Base-by-base conservation (phyloP, 2,797 vertebrate species). In the Lepus townsendii region DNA sequence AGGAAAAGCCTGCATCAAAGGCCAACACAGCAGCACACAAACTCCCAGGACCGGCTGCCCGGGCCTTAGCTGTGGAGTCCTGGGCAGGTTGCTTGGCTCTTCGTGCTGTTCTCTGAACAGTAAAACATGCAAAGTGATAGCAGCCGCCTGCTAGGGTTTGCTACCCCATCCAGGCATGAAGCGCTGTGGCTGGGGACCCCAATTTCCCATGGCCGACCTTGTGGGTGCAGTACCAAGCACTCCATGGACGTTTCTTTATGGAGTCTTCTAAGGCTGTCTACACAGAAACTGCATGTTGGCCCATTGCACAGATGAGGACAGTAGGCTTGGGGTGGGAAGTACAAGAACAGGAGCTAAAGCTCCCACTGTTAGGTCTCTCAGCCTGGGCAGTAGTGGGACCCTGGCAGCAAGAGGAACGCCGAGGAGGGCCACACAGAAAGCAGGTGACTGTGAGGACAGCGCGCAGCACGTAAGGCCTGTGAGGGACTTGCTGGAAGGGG, bases 261-360 rank as follows among this genome's bases (percentile, higher is more conserved):
- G 60, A 24, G 42, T 87, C 50, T 72, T 86, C 26, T 82, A 26
- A 1, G 26, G 42, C 27, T 7, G 22, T 89, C 47, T 78, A 54
- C 60, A 71, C 62, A 20, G 22, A 88, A 62, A 88, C 32, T 47
- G 14, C 1, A 42, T 24, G 6, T 42, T 12, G 68, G 66, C 16
- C 62, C 69, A 57, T 77, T 90, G 19, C 57, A n/a, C 14, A 82
- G 63, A 54, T 76, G 13, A 62, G 2, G 68, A 66, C 27, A 32
- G 4, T 7, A 80, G 30, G 38, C 71, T 20, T 7, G 12, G 24
- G 27, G 27, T 83, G 86, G n/a, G 24, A 57, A 22, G 32, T 66
- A 14, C 17, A 47, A 19, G 1, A 0, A 47, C 38, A 3, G 6
- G 16, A 57, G 9, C 65, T 0, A 0, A 12, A 16, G 16, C 3